phyloP scores from a whole-genome alignment of 2,888 invertebrate genomes.

The Parthenolecanium corni region DNA sequence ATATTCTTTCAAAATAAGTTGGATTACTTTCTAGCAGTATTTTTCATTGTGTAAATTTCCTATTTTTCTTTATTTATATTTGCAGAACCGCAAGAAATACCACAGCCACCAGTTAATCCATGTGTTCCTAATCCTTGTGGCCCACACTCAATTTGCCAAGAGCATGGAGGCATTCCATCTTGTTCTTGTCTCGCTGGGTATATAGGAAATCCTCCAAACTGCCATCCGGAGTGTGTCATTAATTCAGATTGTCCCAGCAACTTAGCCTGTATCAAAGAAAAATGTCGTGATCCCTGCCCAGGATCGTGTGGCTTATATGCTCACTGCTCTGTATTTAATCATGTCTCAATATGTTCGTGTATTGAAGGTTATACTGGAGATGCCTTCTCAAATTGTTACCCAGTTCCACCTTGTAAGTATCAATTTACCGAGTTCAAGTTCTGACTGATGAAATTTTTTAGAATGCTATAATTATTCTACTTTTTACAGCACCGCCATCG shows the following conservation, averaged over 20 bases:
- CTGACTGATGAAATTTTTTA: neutral
- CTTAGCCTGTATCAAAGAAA: conserved; percentile 37
- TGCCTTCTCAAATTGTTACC: conserved; percentile 57
- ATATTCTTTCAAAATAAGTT: neutral
- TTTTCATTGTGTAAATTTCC: neutral
- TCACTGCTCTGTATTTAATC: conserved; percentile 49
- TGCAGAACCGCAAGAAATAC: conserved; percentile 11
- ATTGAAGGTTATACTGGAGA: conserved; percentile 59
- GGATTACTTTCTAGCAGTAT: neutral
- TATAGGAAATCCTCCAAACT: conserved; percentile 61
- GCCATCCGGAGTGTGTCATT: conserved; percentile 55
- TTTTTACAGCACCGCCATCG: conserved; percentile 37
- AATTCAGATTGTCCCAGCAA: conserved; percentile 37
- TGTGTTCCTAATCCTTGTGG: conserved; percentile 69
- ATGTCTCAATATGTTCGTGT: conserved; percentile 53
- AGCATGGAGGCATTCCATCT: conserved; percentile 51
- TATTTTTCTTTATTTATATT: too few relatives aligned
- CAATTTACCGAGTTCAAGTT: neutral
- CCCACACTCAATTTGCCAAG: conserved; percentile 57
- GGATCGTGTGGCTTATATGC: conserved; percentile 38
- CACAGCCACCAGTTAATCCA: conserved; percentile 35
- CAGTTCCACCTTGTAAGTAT: conserved; percentile 41
- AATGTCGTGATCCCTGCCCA: conserved; percentile 37
- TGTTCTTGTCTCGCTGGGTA: conserved; percentile 61
- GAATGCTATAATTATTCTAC: too few relatives aligned